phyloP scores from a whole-genome alignment of 2,888 invertebrate species.

The Clostera curtula region DNA sequence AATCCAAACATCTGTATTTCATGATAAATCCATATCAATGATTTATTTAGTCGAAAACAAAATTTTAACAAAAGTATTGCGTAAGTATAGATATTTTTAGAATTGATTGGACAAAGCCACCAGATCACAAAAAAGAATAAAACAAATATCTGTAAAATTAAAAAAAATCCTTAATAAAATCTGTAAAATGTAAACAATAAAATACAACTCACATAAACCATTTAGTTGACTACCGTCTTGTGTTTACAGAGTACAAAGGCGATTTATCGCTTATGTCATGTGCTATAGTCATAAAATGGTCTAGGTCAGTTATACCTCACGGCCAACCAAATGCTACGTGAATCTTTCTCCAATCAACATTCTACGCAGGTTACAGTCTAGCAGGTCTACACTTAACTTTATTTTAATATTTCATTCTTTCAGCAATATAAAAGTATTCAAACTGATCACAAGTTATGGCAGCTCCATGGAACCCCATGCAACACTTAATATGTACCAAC shows the following conservation, averaged over 20 bases:
- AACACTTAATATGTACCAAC: constrained; percentile 48
- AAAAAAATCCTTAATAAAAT: constrained; percentile 30
- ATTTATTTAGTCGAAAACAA: constrained; percentile 70
- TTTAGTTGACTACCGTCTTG: too few species aligned
- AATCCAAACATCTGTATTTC: constrained; percentile 73
- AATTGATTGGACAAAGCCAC: constrained; percentile 69
- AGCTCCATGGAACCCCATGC: constrained; percentile 69
- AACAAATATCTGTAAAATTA: constrained; percentile 18
- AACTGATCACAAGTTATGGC: constrained; percentile 74
- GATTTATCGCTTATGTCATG: too few species aligned
- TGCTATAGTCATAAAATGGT: too few species aligned
- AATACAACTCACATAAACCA: too few species aligned
- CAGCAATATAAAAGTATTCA: constrained; percentile 74
- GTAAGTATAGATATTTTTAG: constrained; percentile 45
- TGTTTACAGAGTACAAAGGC: too few species aligned
- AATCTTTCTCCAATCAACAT: constrained; percentile 61
- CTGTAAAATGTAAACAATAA: constrained; percentile 41
- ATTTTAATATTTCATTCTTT: constrained; percentile 58
- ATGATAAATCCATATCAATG: constrained; percentile 66
- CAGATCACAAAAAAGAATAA: constrained; percentile 23
- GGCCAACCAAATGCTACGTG: constrained; percentile 30
- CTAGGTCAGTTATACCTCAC: too few species aligned
- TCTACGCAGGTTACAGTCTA: constrained; percentile 64
- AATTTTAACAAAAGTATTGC: constrained; percentile 67
- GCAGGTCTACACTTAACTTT: constrained; percentile 70